Evolutionary conservation across 30 jellyfish, hydroid and myxozoan genomes (phyloP).

Genomic region (Cassiopea xamachana): DNA sequence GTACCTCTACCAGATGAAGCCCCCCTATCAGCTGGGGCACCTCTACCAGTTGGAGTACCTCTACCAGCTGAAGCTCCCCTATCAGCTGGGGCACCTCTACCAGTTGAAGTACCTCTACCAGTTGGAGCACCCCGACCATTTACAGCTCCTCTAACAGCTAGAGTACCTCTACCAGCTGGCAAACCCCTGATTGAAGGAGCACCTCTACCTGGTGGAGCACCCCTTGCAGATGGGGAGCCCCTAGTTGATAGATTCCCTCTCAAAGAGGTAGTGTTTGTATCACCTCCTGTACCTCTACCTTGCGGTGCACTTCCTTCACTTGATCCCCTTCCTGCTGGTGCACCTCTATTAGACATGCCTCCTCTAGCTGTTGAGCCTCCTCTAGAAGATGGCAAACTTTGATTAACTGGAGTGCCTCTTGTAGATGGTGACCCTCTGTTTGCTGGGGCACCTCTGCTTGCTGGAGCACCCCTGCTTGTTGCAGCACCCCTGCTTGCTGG

Average conservation of each 20-base stretch:
- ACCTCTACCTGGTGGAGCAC: background rate
- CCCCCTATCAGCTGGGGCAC: slow-evolving; percentile 41
- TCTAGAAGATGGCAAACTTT: slow-evolving; percentile 32
- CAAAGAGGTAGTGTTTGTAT: no score
- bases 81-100: slow-evolving; percentile 21
- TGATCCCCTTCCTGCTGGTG: slow-evolving; percentile 4
- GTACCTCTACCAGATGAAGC: slow-evolving; percentile 15
- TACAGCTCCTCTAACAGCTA: slow-evolving; percentile 16
- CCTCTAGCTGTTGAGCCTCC: slow-evolving; percentile 29
- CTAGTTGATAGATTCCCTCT: background rate
- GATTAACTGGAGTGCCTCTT: no score
- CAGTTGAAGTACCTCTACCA: slow-evolving; percentile 21
- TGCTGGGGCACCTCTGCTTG: background rate
- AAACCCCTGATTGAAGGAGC: background rate
- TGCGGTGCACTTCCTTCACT: no score
- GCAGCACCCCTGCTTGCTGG: slow-evolving; percentile 36
- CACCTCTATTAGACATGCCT: background rate
- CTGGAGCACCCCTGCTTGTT: slow-evolving; percentile 2
- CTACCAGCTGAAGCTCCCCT: slow-evolving; percentile 19
- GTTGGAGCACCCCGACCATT: slow-evolving; percentile 38
- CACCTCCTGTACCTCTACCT: no score
- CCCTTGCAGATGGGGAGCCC: background rate
- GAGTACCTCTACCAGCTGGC: slow-evolving; percentile 13
- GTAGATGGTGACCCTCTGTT: background rate
- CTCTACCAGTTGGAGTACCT: slow-evolving; percentile 50